Base-by-base conservation (phyloP, 2,797 vertebrate species). In the Miichthys miiuy region DNA sequence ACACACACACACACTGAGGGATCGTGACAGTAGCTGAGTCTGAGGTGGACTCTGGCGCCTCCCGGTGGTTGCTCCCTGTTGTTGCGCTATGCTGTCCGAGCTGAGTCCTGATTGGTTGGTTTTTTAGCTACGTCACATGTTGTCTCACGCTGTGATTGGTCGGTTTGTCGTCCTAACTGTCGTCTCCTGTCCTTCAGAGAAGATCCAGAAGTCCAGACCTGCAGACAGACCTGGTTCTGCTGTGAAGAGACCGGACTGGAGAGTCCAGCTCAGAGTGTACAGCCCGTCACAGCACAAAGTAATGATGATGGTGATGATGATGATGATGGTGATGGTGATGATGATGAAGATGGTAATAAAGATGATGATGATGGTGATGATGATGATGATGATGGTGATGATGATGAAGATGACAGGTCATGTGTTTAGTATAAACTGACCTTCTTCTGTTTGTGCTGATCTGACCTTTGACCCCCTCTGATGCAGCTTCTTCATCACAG, bases 181-280 rank as follows among this genome's bases (percentile, higher is more conserved):
- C 27, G 21, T 46, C 10, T 81, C 4, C 16, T 84, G 6, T 81
- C 52, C 18, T 75, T 58, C 75, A 89, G 84, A 86, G 79, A 93
- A 87, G 68, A 72, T 84, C 30, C 88, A 87, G 63, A 93, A 85
- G 82, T 55, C 54, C 66, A 91, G 88, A 93, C 82, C 86, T 65
- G 87, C 88, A 30, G 84, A 78, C 50, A 83, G 84, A 47, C 47
- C 85, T n/a, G 70, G 84, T 4, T 25, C 79, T n/a, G 75, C 79
- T 9, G 9, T 79, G 44, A 91, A 73, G 67, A 95, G 86, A 81
- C 87, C 89, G 38, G 89, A 91, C 47, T 89, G 92, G 94, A 96
- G 94, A 78, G 83, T 68, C 14, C 87, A 90, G 34, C 81, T 86
- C 48, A 88, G 77, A 71, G 25, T 30, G 48, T 84, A 71, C 25